Conservation (phyloP, 1,140 invertebrate genomes). For the Pantala flavescens region DNA sequence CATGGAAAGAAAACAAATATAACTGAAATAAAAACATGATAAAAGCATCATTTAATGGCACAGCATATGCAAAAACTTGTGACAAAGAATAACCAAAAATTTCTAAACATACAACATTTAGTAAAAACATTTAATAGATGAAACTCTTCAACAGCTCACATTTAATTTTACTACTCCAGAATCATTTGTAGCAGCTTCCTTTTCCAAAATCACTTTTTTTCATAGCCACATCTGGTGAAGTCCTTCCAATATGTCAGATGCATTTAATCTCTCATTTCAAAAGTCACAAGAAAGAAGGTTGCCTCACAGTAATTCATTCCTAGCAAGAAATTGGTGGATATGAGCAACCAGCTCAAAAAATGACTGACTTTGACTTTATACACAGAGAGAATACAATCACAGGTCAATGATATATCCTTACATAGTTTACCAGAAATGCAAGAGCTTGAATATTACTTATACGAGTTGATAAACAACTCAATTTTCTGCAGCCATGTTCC, state of each 20-base stretch:
- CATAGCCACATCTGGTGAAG: neutral
- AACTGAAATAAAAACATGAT: neutral
- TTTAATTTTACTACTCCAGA: constrained; percentile 1
- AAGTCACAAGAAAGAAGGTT: neutral
- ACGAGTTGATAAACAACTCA: too few relatives aligned
- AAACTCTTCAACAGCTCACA: neutral
- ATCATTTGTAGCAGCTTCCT: neutral
- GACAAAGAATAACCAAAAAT: neutral
- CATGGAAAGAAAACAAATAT: neutral
- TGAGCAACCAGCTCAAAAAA: neutral
- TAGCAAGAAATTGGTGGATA: neutral
- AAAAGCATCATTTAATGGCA: neutral
- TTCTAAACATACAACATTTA: neutral
- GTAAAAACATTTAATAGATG: neutral
- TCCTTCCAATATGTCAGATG: neutral
- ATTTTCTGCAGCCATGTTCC: too few relatives aligned
- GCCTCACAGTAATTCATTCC: neutral
- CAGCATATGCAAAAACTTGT: neutral
- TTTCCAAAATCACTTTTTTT: neutral
- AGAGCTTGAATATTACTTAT: too few relatives aligned
- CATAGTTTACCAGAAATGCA: too few relatives aligned
- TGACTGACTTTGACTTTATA: too few relatives aligned
- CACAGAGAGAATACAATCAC: too few relatives aligned
- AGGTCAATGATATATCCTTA: too few relatives aligned
- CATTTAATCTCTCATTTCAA: neutral